These are phyloP conservation scores for Prietella phreatophila DNA, from an alignment of 2,113 vertebrate genomes.

Conservation along the genomic window DNA sequence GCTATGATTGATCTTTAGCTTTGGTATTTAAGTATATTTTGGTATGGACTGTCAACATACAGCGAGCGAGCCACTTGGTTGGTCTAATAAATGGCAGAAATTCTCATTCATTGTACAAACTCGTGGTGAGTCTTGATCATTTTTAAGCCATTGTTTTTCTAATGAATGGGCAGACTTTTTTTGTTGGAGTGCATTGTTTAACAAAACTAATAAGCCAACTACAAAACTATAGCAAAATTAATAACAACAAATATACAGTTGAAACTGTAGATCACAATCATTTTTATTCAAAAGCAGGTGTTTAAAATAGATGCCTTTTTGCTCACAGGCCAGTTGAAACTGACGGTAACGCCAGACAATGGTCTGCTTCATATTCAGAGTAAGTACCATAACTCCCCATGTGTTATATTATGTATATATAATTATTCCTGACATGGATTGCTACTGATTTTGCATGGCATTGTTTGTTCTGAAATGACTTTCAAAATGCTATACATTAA, in stretches of 20 bases:
- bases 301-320: background rate
- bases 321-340: constrained; percentile 57
- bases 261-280: background rate
- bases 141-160: background rate
- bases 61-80: constrained; percentile 59
- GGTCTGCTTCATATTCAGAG: constrained; percentile 49
- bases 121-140: constrained; percentile 67
- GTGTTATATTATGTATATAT: background rate
- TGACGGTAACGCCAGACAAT: constrained; percentile 49
- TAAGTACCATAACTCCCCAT: constrained; percentile 36
- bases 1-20: background rate
- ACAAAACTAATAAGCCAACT: background rate
- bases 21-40: background rate
- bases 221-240: background rate
- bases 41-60: constrained; percentile 64
- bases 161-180: background rate
- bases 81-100: constrained; percentile 52
- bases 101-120: constrained; percentile 70
- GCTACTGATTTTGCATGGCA: background rate
- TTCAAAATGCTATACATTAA: background rate
- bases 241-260: background rate
- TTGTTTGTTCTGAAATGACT: background rate
- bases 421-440: background rate
- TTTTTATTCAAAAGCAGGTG: background rate
- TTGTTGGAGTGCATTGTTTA: background rate